Evolutionary conservation across 2,113 vertebrate genomes (phyloP), one percentile per base, ranked within the genome.

Genomic region (Archilochus colubris): DNA sequence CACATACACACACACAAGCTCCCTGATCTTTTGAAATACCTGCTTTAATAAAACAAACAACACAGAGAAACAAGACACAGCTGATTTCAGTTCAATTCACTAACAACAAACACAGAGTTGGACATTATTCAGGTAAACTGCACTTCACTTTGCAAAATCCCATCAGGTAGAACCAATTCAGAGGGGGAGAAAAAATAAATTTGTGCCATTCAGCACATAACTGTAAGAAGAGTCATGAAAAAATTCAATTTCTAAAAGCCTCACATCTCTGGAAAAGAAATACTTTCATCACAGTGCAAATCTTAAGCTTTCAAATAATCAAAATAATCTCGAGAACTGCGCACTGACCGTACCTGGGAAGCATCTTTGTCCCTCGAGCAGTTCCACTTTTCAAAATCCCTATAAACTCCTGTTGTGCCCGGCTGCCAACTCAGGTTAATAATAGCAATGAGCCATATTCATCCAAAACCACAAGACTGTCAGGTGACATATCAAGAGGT

Each of bases 391-490:
- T 76, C 96, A 76, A 95, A 97, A 97, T 97, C 97, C 96, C 94
- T 97, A 57, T 94, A 94, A 97, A 94, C 95, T 97, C 94, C 97
- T 96, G 96, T 95, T 93, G 98, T 92, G 94, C 89, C 96, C 95
- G 95, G 97, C 96, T 97, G 97, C 98, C 96, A 97, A 64, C 94
- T 79, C 94, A 97, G 94, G 98, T 98, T 99, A 99, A 99, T 98
- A 99, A 99, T 98, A 99, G 98, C 98, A 92, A 96, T 98, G 98
- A 98, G 98, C 98, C 98, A 98, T 98, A 98, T 98, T 98, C 98
- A 98, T 98, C 98, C 98, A 98, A 98, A 98, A 98, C 98, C 98
- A 99, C 98, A 98, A 99, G 99, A 98, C 98, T 98, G 98, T 99
- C 99, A 99, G 98, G 98, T 99, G 99, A 99, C 98, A 98, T 90